Conservation (phyloP, 2,888 invertebrate species). For the Ichneumoninae sp. region DNA sequence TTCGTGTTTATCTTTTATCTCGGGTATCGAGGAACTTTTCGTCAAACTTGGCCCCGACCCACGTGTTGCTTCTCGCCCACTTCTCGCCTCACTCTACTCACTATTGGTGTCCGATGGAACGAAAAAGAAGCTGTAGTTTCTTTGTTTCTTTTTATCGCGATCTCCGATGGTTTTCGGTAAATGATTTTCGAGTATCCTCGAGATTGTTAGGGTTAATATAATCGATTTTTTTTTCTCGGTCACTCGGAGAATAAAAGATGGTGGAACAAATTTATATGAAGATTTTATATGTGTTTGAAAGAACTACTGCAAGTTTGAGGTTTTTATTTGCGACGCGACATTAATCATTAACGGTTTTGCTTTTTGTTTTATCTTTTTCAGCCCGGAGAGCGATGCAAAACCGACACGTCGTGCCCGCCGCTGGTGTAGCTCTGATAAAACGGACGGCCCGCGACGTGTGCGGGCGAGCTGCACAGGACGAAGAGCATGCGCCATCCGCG, state of each 20-base stretch:
- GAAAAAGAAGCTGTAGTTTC: neutral
- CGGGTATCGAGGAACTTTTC: neutral
- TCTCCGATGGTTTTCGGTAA: neutral
- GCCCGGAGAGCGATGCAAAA: neutral
- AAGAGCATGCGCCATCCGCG: constrained; percentile 77
- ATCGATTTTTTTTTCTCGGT: neutral
- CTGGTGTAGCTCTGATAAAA: constrained; percentile 55
- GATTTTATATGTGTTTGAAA: neutral
- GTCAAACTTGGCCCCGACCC: constrained; percentile 23
- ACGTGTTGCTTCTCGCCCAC: constrained; percentile 47
- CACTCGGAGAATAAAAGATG: neutral
- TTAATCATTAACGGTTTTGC: neutral
- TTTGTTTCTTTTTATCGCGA: neutral
- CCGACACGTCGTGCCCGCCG: constrained; percentile 55
- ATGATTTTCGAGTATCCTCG: neutral
- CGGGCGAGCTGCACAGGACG: constrained; percentile 65
- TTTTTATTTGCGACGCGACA: neutral
- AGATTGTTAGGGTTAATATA: neutral
- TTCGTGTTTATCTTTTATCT: neutral
- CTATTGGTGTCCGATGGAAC: neutral
- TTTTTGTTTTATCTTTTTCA: neutral
- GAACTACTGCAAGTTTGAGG: neutral
- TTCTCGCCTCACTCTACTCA: neutral
- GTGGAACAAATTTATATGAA: neutral
- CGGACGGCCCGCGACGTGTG: constrained; percentile 66